Base-by-base conservation (phyloP, 2,888 invertebrate species). In the Temnothorax unifasciatus region DNA sequence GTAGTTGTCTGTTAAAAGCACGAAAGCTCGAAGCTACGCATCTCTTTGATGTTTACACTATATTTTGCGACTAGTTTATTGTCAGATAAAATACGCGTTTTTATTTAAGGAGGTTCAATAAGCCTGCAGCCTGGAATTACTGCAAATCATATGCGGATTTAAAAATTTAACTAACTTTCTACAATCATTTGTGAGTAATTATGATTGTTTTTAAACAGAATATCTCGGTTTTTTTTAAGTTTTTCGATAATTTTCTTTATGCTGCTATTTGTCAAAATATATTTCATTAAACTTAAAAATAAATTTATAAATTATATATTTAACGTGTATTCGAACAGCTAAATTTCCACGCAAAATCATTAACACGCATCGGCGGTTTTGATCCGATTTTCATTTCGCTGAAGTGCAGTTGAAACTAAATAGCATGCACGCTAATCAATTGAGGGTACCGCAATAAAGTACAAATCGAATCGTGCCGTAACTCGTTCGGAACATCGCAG, bases 1-100 rank as follows among this genome's bases (percentile, higher is more conserved):
- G 91, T 92, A 92, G 91, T 92, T 92, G 90, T 85, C 88, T 91
- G 88, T 90, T 88, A 91, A 92, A 92, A 91, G 89, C 91, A 81
- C 74, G 77, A 29, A 29, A 29, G 85, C 82, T 75, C 69, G 34
- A 59, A 88, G 86, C 85, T 87, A 61, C 81, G 25, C 6, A 38
- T 50, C 38, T 87, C 89, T 91, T 90, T 91, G 88, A 89, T 83
- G 71, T 64, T 50, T 73, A 52, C 3, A 9, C 21, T 29, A 15
- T 15, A 41, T 57, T 54, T 68, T 9, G 9, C 25, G 29, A 68
- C 15, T 29, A 54, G 11, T 6, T 52, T 21, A 54, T 34, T 34
- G 34, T 34, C 34, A 44, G 18, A 77, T 41, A 41, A 66, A 66
- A 47, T 47, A 71, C n/a, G 13, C 15, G 47, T 44, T 59, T 79